A percentile compares a stretch with the other conserved stretches of the same genome.
Conservation (phyloP, 2,888 invertebrate genomes). For the Torymus aiolomorphi region DNA sequence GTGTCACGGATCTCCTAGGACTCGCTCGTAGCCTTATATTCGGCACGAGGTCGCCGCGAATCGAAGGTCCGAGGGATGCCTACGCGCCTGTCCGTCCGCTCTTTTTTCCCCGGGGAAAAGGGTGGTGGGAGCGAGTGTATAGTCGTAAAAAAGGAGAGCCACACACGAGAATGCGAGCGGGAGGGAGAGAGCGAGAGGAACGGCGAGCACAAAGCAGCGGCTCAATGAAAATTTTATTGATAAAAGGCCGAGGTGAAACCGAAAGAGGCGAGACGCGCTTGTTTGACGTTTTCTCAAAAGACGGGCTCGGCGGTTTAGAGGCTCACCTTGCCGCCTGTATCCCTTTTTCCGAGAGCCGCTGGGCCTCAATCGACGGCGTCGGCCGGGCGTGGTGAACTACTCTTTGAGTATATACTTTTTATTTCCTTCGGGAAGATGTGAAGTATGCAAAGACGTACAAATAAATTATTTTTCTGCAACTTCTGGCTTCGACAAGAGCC, state of each 20-base stretch:
- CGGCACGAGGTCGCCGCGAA: slow-evolving; percentile 40
- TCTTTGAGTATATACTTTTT: no score
- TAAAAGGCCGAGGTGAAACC: slow-evolving; percentile 1
- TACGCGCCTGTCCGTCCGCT: no score
- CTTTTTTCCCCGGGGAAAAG: neutral
- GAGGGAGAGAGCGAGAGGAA: neutral
- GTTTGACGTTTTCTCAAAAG: slow-evolving; percentile 16
- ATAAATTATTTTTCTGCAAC: no score
- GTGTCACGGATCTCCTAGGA: neutral
- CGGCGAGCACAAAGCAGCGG: neutral
- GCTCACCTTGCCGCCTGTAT: neutral
- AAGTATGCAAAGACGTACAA: no score
- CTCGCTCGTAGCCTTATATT: slow-evolving; percentile 8
- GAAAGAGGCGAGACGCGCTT: neutral
- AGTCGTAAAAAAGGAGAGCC: neutral
- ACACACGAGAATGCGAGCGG: no score
- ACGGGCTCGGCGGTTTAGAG: neutral
- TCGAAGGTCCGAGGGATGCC: slow-evolving; percentile 30
- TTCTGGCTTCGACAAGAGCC: no score
- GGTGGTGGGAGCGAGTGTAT: neutral
- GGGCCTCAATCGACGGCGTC: no score
- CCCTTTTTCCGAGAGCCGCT: no score
- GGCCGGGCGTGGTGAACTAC: no score
- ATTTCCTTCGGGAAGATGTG: no score
- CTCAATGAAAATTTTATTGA: slow-evolving; percentile 25